Evolutionary conservation across 2,113 vertebrate genomes (phyloP), one percentile per base, ranked within the genome.

Genomic region (Hylia prasina): DNA sequence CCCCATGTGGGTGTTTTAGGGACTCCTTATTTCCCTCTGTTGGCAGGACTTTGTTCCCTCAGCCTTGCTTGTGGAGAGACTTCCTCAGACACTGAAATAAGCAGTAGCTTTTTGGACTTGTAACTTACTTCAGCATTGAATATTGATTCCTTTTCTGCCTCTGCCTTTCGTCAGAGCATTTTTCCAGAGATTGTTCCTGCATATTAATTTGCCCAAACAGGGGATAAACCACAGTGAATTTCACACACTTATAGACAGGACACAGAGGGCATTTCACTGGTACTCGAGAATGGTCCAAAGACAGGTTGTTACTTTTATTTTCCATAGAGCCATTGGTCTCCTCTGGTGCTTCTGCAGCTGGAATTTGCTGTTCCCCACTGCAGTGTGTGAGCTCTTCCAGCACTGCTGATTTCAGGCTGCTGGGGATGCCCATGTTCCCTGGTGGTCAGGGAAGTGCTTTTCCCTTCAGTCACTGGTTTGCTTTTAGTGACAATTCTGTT

Each of bases 121-220:
- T 40, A 40, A 48, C 24, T 70, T 72, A 12, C 3, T 82, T 79
- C 31, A 61, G 0, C 50, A 25, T 2, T 35, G 37, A 64, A 21
- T 54, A 28, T 15, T 40, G n/a, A 1, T 58, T 80, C 28, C 25
- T 82, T 39, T 69, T 60, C n/a, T 44, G 4, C 39, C 71, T 73
- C 30, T 85, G 40, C 53, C 22, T 37, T 27, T 61, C 17, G 50
- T 42, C 23, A 15, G 44, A 65, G 22, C 24, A 11, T 45, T 77
- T 79, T 61, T 4, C n/a, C n/a, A 27, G 40, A 37, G 40, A 10
- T 50, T 65, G 16, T 23, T 82, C 27, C 54, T 87, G 13, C 11
- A 7, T n/a, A 21, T 64, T 21, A 33, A 28, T 47, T 56, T 76
- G n/a, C 23, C n/a, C 2, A 87, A 60, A 5, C 0, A 0, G 35